These are phyloP conservation scores for Stenchaetothrips biformis DNA, from an alignment of 2,888 invertebrate species.

Conservation along the genomic window DNA sequence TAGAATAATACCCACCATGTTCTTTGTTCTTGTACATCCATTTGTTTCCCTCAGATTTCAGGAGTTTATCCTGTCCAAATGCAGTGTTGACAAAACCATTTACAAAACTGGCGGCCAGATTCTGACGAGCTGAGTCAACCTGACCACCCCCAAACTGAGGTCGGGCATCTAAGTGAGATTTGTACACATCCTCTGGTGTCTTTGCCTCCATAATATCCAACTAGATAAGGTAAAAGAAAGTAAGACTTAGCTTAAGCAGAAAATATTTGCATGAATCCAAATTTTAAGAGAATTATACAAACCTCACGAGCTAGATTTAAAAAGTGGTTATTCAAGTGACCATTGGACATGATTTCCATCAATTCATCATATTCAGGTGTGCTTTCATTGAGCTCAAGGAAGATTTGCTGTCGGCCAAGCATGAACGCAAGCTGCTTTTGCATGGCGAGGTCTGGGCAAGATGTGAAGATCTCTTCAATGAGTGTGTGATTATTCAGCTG, in stretches of 20 bases:
- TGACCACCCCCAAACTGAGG: slow-evolving; percentile 63
- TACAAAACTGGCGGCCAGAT: slow-evolving; percentile 94
- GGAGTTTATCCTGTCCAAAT: slow-evolving; percentile 92
- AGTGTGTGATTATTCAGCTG: slow-evolving; percentile 77
- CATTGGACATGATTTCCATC: slow-evolving; percentile 88
- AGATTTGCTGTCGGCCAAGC: slow-evolving; percentile 89
- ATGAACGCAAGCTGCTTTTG: slow-evolving; percentile 95
- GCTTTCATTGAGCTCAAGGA: slow-evolving; percentile 69
- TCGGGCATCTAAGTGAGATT: slow-evolving; percentile 88
- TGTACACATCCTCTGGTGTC: slow-evolving; percentile 97
- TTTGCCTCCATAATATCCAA: slow-evolving; percentile 99
- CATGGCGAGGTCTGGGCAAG: slow-evolving; percentile 75
- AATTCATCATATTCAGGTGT: slow-evolving; percentile 67
- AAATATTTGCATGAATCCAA: slow-evolving; percentile 30
- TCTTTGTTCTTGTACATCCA: slow-evolving; percentile 98
- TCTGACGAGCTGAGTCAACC: slow-evolving; percentile 93
- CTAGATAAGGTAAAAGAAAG: slow-evolving; percentile 45
- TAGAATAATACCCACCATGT: slow-evolving; percentile 55
- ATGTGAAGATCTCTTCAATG: slow-evolving; percentile 76
- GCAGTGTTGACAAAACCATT: slow-evolving; percentile 99
- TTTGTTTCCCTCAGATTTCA: slow-evolving; percentile 77
- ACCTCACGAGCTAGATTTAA: slow-evolving; percentile 88
- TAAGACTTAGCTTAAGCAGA: slow-evolving; percentile 19
- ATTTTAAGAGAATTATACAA: slow-evolving; percentile 29
- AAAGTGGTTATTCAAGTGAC: slow-evolving; percentile 89